phyloP scores from a whole-genome alignment of 2,113 vertebrate genomes.

The Orthonyx spaldingii region DNA sequence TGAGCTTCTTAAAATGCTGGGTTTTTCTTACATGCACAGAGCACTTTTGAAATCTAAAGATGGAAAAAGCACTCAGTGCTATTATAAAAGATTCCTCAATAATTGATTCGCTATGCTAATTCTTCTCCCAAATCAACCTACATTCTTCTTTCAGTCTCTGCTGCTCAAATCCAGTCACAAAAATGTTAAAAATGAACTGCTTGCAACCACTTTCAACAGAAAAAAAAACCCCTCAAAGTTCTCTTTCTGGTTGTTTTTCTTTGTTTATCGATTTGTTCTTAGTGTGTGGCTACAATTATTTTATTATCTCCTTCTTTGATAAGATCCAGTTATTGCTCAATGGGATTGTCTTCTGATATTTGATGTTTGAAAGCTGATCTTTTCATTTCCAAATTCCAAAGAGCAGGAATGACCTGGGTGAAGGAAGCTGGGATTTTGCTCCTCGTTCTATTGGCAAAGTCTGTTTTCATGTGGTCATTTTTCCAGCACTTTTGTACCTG shows the following conservation, averaged over 20 bases:
- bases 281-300: neutral
- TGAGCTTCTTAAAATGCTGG: neutral
- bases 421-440: neutral
- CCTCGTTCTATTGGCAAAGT: neutral
- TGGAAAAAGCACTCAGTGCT: neutral
- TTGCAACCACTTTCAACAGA: neutral
- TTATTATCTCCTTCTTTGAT: neutral
- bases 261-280: accelerated
- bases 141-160: neutral
- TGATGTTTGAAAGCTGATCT: neutral
- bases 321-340: neutral
- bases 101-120: conserved; percentile 12
- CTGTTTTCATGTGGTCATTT: neutral
- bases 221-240: neutral
- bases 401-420: neutral
- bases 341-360: neutral
- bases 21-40: neutral
- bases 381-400: neutral
- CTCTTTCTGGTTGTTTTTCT: neutral
- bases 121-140: neutral
- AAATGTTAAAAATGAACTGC: neutral
- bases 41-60: neutral
- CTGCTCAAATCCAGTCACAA: neutral
- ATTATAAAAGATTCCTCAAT: neutral
- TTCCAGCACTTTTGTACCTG: neutral